These are phyloP conservation scores for Spizaetus ornatus DNA, from an alignment of 2,113 vertebrate species.

Conservation along the genomic window DNA sequence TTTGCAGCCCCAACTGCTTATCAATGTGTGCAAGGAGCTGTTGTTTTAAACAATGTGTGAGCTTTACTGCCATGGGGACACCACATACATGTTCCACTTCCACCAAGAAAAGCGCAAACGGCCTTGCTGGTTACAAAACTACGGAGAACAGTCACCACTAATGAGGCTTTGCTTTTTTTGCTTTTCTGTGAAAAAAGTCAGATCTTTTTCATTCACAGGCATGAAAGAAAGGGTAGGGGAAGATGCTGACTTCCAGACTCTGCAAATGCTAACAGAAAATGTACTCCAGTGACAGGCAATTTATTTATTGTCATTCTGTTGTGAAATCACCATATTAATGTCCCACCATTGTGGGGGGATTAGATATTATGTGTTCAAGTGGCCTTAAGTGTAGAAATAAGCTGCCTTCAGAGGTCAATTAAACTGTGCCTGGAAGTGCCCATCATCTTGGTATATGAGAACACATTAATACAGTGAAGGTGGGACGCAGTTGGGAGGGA, in stretches of 20 bases:
- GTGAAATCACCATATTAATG: not conserved
- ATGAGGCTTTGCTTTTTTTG: not conserved
- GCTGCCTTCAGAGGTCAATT: not conserved
- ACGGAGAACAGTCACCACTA: not conserved
- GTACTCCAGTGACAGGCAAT: not conserved
- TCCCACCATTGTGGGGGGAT: not conserved
- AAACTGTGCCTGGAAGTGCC: not conserved
- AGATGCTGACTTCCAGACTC: not conserved
- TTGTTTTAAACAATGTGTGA: not conserved
- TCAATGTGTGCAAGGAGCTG: not conserved
- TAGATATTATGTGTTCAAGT: not conserved
- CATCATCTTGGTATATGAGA: not conserved
- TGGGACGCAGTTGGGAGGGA: not conserved
- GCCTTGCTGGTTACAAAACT: not conserved
- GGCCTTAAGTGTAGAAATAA: not conserved
- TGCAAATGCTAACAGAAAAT: not conserved
- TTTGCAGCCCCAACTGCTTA: not conserved
- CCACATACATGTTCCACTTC: not conserved
- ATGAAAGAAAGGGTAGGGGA: not conserved
- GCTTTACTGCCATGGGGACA: not conserved
- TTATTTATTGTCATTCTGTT: slow-evolving; percentile 3
- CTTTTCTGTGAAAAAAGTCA: not conserved
- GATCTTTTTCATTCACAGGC: not conserved
- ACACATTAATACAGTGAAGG: not conserved
- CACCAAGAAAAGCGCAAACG: not conserved